Conservation (phyloP, 2,113 vertebrate species). For the Brachypteracias leptosomus region DNA sequence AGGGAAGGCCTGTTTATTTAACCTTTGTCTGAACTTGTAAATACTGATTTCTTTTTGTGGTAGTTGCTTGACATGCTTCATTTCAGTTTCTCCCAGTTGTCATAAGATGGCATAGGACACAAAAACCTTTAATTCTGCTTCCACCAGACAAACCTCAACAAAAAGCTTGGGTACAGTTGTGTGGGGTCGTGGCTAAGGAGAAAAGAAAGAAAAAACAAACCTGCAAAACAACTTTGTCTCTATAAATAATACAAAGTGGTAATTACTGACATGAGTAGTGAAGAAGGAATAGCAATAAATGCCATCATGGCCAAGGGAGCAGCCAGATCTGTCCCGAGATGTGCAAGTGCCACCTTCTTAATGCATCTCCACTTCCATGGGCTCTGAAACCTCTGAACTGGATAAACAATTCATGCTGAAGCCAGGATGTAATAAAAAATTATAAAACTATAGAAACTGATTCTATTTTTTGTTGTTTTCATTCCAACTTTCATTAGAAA, state of each 20-base stretch:
- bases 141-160: constrained; percentile 45
- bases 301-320: background rate
- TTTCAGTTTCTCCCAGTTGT: constrained; percentile 21
- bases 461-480: background rate
- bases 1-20: background rate
- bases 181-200: background rate
- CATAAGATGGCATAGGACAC: background rate
- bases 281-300: background rate
- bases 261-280: background rate
- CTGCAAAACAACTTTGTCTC: background rate
- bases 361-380: background rate
- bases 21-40: constrained; percentile 47
- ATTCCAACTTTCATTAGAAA: background rate
- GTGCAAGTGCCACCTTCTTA: background rate
- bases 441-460: background rate
- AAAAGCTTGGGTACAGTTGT: background rate
- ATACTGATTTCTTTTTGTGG: constrained; percentile 38
- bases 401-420: background rate
- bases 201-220: background rate
- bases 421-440: background rate
- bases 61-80: constrained; percentile 10
- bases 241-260: constrained; percentile 19
- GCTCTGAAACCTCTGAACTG: background rate
- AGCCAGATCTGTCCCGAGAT: background rate
- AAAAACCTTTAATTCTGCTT: constrained; percentile 10